Evolutionary conservation across 2,113 vertebrate species (phyloP), one percentile per base, ranked within the genome.

Genomic region (Chascanopsetta lugubris): DNA sequence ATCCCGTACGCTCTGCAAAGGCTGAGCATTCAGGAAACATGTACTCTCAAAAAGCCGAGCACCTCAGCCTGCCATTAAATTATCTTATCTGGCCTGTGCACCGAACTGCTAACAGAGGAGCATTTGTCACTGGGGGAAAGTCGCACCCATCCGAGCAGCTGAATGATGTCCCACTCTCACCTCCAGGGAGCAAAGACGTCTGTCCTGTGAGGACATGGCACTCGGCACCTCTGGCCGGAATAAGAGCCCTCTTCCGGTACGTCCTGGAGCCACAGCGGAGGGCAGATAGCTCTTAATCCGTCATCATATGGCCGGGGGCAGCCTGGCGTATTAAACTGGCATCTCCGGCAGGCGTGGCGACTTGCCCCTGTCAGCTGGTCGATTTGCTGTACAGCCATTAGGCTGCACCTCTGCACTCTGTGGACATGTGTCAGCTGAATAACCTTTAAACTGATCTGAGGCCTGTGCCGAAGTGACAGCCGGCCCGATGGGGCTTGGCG

Each of bases 401-500:
- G 82, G 61, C 73, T 56, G 66, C 69, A 81, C 75, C 79, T 82
- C 79, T 62, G 46, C 60, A 61, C 71, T 49, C 46, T 5, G 72
- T 0, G 61, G 81, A 82, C 75, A 80, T 47, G 75, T 81, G 90
- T 89, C 87, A 89, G 78, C 70, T 70, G 74, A 80, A 84, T 87
- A 89, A 85, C 80, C 85, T 88, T 90, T 85, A 85, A 78, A 91
- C 80, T 81, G 80, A 90, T 88, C 79, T 78, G 71, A 79, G 79
- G 72, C 56, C 79, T 62, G 69, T 15, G 73, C 51, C 24, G 61
- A 83, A 77, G 84, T 85, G 89, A 89, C 85, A 88, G 78, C 69
- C 13, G n/a, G 69, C 61, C 79, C 79, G 54, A 68, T 48, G 66
- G 78, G 84, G 74, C 80, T 46, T 81, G 82, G 87, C 68, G 49